Conservation (phyloP, 2,888 invertebrate genomes). For the Neoitamus cyanurus region DNA sequence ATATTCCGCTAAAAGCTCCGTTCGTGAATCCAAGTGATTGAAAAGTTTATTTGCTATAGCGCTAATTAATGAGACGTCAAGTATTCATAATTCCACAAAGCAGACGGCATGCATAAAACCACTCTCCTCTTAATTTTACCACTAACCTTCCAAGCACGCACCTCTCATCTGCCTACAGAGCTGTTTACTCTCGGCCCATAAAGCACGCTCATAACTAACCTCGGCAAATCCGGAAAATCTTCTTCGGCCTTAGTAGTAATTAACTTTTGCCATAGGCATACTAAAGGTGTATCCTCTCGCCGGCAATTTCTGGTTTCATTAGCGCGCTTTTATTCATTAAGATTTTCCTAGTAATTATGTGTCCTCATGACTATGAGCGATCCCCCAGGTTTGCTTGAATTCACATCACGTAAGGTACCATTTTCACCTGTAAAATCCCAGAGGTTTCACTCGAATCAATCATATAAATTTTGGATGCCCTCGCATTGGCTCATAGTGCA, state of each 20-base stretch:
- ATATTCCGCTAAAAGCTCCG: not conserved
- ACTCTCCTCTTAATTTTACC: not conserved
- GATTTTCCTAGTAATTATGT: not conserved
- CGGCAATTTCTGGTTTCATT: not conserved
- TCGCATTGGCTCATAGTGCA: not conserved
- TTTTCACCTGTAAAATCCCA: not conserved
- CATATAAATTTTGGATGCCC: conserved; percentile 15
- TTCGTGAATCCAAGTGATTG: not conserved
- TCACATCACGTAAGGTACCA: not conserved
- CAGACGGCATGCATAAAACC: not conserved
- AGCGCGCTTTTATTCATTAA: conserved; percentile 13
- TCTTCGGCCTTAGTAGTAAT: not conserved
- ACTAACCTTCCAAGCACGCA: not conserved
- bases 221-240: not conserved
- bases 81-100: not conserved
- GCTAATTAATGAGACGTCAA: not conserved
- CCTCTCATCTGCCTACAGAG: not conserved
- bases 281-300: not conserved
- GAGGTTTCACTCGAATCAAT: conserved; percentile 5
- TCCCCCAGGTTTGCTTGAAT: not conserved
- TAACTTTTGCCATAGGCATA: not conserved
- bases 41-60: not conserved
- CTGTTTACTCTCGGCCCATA: not conserved
- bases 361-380: not conserved
- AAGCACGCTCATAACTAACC: not conserved